Evolutionary conservation across 1,140 invertebrate genomes (phyloP).

Genomic region (Campoletis sonorensis): DNA sequence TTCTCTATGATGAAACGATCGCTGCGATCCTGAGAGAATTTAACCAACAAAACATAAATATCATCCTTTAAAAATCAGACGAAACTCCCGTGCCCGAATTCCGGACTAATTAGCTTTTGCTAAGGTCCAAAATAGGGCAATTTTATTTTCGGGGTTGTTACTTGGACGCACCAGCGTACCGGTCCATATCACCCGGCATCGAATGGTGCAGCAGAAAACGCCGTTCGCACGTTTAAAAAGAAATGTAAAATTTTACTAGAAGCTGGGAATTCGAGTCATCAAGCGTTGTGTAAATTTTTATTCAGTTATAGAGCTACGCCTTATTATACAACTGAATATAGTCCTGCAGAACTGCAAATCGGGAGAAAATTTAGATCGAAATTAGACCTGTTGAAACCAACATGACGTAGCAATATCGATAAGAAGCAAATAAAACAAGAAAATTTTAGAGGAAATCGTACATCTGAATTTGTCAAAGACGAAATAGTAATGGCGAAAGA

Average conservation of each 20-base stretch:
- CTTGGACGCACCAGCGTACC: too few relatives aligned
- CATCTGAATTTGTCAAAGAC: neutral
- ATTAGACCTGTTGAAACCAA: neutral
- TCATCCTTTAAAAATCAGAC: too few relatives aligned
- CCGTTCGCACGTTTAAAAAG: neutral
- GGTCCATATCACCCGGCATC: neutral
- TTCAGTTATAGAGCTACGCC: conserved; percentile 42
- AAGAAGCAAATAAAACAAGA: neutral
- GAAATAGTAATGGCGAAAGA: conserved; percentile 2
- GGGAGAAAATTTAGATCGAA: conserved; percentile 23
- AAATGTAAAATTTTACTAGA: neutral
- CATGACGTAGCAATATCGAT: neutral
- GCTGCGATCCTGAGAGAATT: too few relatives aligned
- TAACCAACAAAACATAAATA: too few relatives aligned
- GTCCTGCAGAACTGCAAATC: conserved; percentile 47
- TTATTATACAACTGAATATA: conserved; percentile 31
- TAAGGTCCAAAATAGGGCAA: too few relatives aligned
- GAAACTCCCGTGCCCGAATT: too few relatives aligned
- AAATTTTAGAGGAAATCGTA: neutral
- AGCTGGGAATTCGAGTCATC: neutral
- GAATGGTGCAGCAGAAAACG: neutral
- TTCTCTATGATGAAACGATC: too few relatives aligned
- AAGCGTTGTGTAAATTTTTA: conserved; percentile 38
- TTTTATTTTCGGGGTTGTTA: too few relatives aligned
- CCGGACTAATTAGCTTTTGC: too few relatives aligned